These are phyloP conservation scores for Odontomachus brunneus DNA, from an alignment of 1,140 invertebrate species.

Conservation along the genomic window DNA sequence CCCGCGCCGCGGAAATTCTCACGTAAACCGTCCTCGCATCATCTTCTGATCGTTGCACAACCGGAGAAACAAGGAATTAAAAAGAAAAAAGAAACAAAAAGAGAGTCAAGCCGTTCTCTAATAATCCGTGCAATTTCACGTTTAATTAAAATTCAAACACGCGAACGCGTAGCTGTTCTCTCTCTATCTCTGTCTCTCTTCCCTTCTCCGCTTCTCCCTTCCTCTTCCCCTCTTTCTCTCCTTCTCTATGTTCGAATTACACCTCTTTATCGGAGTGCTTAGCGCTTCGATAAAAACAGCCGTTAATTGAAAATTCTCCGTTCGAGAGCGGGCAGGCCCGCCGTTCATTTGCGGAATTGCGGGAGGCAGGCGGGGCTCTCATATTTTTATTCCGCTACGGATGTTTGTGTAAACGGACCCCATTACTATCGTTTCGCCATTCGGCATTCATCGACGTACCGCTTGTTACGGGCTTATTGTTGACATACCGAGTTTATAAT, in stretches of 20 bases:
- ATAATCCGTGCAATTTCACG: constrained; percentile 5
- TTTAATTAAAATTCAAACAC: neutral
- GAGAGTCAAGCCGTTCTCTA: neutral
- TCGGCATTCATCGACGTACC: constrained; percentile 13
- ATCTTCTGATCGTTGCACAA: too few relatives aligned
- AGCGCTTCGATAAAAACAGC: neutral
- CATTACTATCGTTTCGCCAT: neutral
- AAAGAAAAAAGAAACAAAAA: neutral
- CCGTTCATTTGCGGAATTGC: constrained; percentile 34
- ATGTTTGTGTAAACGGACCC: constrained; percentile 1
- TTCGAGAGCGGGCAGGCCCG: neutral
- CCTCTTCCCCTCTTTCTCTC: neutral
- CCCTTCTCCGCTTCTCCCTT: too few relatives aligned
- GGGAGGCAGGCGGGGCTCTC: neutral
- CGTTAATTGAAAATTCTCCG: constrained; percentile 9
- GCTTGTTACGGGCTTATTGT: neutral
- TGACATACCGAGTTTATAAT: constrained; percentile 3
- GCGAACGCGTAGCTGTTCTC: neutral
- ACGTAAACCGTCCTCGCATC: constrained; percentile 1
- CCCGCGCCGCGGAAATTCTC: neutral
- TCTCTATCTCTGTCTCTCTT: too few relatives aligned
- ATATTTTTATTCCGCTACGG: neutral
- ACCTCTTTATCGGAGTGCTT: neutral
- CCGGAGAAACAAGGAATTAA: neutral
- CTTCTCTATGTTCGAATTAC: neutral